Percentiles rank a stretch among this genome's conserved stretches.
Evolutionary conservation across 1,140 invertebrate genomes (phyloP).

Genomic region (Lordiphosa stackelbergi): DNA sequence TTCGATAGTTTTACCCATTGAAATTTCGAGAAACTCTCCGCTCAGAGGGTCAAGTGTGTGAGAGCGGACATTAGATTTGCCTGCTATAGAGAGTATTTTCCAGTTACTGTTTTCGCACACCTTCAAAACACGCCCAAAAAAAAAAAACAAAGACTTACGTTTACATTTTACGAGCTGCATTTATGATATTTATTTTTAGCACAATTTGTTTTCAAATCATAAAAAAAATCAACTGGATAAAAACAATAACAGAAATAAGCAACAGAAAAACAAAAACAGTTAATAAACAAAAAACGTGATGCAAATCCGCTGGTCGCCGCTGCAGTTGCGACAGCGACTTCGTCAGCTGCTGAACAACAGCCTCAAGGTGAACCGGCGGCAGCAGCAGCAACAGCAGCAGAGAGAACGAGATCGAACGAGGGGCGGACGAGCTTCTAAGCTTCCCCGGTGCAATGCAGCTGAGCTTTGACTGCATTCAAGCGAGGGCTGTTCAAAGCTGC

Average conservation of each 20-base stretch:
- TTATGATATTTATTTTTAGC: conserved; percentile 11
- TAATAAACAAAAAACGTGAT: conserved; percentile 29
- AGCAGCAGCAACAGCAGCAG: neutral
- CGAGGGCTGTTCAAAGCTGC: conserved; percentile 75
- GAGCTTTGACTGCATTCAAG: conserved; percentile 53
- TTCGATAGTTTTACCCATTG: no score
- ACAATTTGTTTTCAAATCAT: conserved; percentile 19
- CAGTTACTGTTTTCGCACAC: no score
- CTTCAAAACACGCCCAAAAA: no score
- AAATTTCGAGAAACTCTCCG: no score
- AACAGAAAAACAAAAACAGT: conserved; percentile 2
- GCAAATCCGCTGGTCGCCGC: conserved; percentile 44
- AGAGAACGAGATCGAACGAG: neutral
- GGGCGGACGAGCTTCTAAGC: conserved; percentile 12
- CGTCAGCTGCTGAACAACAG: conserved; percentile 27
- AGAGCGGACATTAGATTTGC: no score
- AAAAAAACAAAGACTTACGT: neutral
- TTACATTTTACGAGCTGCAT: conserved; percentile 17
- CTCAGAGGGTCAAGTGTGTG: no score
- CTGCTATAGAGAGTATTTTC: no score
- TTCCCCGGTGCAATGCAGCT: conserved; percentile 20
- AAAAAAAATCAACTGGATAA: neutral
- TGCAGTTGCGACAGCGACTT: conserved; percentile 57
- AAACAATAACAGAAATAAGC: conserved; percentile 15
- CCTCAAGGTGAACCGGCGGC: conserved; percentile 29